Evolutionary conservation across 1,140 invertebrate genomes (phyloP), one percentile per base, ranked within the genome.

Genomic region (Dendrolimus punctatus): DNA sequence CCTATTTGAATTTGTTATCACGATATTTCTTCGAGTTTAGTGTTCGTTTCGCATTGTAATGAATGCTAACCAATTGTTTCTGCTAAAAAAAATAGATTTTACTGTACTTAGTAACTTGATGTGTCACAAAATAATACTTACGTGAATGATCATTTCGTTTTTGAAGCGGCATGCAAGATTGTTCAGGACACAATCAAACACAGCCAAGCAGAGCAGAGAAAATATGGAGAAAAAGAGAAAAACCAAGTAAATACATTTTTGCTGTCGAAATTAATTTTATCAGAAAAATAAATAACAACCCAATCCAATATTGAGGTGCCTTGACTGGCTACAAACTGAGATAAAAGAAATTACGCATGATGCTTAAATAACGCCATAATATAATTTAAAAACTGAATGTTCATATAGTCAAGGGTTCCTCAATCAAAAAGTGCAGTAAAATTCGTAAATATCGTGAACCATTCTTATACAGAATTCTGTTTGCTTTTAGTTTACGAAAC

Each of bases 191-290:
- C 90, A 91, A 91, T 90, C 91, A 90, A 90, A 90, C 91, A 91
- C 90, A 89, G 90, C 89, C 90, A 92, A 92, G 91, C 91, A 92
- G 90, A 92, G 91, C 90, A 91, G 90, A 91, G 90, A 91, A 91
- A 91, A 90, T 90, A 89, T 90, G 89, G 88, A 89, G 89, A 89
- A 91, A 90, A 91, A 91, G 87, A 90, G 88, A 90, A 90, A 87
- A 91, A 91, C 88, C 89, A 84, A 87, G 85, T 87, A 87, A 88
- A 88, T 88, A 87, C 77, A 85, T 82, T 85, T 80, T 85, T 87
- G 81, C 79, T 82, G 69, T 83, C 74, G 68, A 86, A 85, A 86
- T 80, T 73, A 80, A 82, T 78, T 75, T 73, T 79, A 72, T 76
- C 68, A 70, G 71, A 81, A 81, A 83, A 85, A 80, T 76, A 80